Percentiles rank a stretch among this genome's conserved stretches.
These are phyloP conservation scores for Oceanodroma tethys DNA, from an alignment of 2,113 vertebrate species.

Conservation along the genomic window DNA sequence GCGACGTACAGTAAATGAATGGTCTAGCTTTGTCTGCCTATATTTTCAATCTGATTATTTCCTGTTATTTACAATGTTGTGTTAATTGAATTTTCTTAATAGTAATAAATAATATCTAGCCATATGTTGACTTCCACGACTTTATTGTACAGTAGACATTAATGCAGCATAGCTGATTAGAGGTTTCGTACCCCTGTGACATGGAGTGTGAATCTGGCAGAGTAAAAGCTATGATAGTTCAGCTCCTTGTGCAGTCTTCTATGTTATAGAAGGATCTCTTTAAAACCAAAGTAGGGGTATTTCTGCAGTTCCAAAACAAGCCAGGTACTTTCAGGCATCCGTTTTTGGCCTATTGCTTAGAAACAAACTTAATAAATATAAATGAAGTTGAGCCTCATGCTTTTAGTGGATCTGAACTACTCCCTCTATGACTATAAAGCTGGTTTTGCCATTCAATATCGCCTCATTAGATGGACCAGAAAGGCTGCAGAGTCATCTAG, in stretches of 20 bases:
- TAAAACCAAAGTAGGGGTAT: neutral
- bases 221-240: neutral
- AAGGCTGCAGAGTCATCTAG: neutral
- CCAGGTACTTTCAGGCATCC: neutral
- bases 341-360: neutral
- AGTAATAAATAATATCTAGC: neutral
- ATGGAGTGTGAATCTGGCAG: fast-evolving
- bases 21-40: neutral
- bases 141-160: neutral
- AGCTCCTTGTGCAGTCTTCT: neutral
- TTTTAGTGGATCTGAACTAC: neutral
- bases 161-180: neutral
- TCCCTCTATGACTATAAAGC: neutral
- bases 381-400: neutral
- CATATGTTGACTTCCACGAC: neutral
- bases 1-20: fast-evolving
- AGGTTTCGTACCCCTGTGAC: neutral
- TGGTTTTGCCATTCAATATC: neutral
- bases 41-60: neutral
- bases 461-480: neutral
- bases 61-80: neutral
- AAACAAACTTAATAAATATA: neutral
- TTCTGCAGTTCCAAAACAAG: neutral
- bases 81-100: neutral
- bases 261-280: neutral